Evolutionary conservation across 2,113 vertebrate genomes (phyloP), one percentile per base, ranked within the genome.

Genomic region (Hydrochoerus hydrochaeris): DNA sequence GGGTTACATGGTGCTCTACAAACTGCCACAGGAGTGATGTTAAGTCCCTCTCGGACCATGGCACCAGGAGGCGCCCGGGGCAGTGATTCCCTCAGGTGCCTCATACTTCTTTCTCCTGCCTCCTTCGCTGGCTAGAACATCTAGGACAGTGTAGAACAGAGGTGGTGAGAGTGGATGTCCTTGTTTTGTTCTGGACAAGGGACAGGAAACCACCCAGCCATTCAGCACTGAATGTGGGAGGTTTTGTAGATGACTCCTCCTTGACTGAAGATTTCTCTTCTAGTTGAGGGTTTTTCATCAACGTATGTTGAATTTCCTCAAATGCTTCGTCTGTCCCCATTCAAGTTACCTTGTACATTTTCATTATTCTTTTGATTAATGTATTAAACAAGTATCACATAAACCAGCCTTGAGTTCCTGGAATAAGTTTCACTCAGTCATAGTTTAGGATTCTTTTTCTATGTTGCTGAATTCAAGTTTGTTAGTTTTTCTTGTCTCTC

Each of bases 341-440:
- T 78, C 60, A 93, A 12, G 35, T 88, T 17, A 38, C 30, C 38
- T 63, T 49, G 38, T 24, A 35, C 75, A 30, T 95, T 87, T 28
- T 88, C 41, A n/a, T 57, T 90, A 84, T 41, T 52, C 57, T 91
- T 9, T 78, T 88, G 82, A 58, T 32, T 88, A 46, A 38, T 71
- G 22, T 63, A 49, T 60, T 75, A 58, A 65, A 86, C 52, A 54
- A 38, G 67, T 87, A 69, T 78, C 77, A 75, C 41, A 67, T 67
- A 60, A 67, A 52, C 38, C 71, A 91, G 84, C 9, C 77, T 91
- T 91, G 83, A 84, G 49, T 93, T 93, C 63, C 87, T 93, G 41
- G 41, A 44, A 28, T 86, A 46, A 90, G 30, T 38, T 46, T 90
- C 16, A 24, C 32, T 57, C 63, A 28, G 32, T 71, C 24, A 26